Conservation (phyloP, 1,140 invertebrate species). For the Lamellibrachia luymesi region DNA sequence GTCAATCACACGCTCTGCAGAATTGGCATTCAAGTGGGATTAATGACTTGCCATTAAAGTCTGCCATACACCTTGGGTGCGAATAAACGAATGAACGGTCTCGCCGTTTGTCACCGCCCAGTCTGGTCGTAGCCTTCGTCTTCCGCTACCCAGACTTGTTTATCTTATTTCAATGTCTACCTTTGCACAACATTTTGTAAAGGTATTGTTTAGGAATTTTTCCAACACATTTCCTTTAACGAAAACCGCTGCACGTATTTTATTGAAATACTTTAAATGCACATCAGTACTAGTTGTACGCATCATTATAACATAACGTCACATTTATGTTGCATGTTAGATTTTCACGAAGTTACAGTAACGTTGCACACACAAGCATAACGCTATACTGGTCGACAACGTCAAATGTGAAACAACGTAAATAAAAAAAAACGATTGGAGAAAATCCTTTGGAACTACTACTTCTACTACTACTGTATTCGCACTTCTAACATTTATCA, state of each 20-base stretch:
- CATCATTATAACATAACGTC: too few relatives aligned
- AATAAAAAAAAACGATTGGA: too few relatives aligned
- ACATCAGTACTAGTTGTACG: too few relatives aligned
- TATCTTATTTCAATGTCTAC: not conserved
- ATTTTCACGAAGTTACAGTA: too few relatives aligned
- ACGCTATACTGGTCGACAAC: too few relatives aligned
- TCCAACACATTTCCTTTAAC: not conserved
- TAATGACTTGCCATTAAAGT: not conserved
- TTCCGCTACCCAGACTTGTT: not conserved
- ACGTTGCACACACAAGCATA: too few relatives aligned
- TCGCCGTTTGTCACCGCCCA: not conserved
- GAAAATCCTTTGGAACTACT: too few relatives aligned
- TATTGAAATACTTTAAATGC: not conserved
- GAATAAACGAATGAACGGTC: not conserved
- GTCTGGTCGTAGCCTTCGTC: not conserved
- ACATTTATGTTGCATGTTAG: too few relatives aligned
- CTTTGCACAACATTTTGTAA: not conserved
- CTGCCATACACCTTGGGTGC: not conserved
- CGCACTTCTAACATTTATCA: too few relatives aligned
- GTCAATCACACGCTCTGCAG: not conserved
- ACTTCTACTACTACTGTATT: too few relatives aligned
- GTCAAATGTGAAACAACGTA: too few relatives aligned
- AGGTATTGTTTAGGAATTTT: not conserved
- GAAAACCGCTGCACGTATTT: not conserved
- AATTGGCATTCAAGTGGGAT: not conserved